Evolutionary conservation across 2,113 vertebrate genomes (phyloP).

Genomic region (Melanotaenia duboulayi): DNA sequence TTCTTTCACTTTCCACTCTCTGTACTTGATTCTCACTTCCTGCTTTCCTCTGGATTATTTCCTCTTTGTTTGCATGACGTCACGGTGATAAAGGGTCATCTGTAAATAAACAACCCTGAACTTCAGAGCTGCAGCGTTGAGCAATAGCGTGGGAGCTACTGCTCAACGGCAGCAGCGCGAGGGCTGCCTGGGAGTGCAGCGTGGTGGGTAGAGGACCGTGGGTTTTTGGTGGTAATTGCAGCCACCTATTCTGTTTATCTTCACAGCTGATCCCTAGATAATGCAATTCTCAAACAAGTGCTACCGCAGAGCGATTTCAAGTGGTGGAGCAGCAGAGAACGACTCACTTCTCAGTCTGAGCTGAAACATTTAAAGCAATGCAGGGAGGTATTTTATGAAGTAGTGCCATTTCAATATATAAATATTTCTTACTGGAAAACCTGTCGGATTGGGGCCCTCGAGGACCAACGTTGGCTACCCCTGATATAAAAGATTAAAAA

Average conservation of each 20-base stretch:
- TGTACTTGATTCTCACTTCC: conserved; percentile 38
- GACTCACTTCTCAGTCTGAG: conserved; percentile 24
- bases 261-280: conserved; percentile 72
- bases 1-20: conserved; percentile 7
- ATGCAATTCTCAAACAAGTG: conserved; percentile 69
- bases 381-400: conserved; percentile 22
- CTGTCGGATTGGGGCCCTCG: conserved; percentile 19
- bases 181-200: neutral
- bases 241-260: conserved; percentile 74
- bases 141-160: conserved; percentile 58
- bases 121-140: conserved; percentile 54
- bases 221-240: conserved; percentile 67
- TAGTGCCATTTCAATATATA: neutral
- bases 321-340: conserved; percentile 47
- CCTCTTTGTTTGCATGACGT: conserved; percentile 41
- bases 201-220: conserved; percentile 41
- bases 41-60: conserved; percentile 43
- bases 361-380: conserved; percentile 42
- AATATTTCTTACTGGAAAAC: no score
- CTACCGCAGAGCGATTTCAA: conserved; percentile 33
- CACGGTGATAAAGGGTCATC: conserved; percentile 40
- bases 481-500: conserved; percentile 2
- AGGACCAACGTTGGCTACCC: no score
- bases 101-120: conserved; percentile 69
- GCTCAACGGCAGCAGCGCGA: conserved; percentile 1